phyloP scores from a whole-genome alignment of 2,113 vertebrate species.

The Xenopus borealis region DNA sequence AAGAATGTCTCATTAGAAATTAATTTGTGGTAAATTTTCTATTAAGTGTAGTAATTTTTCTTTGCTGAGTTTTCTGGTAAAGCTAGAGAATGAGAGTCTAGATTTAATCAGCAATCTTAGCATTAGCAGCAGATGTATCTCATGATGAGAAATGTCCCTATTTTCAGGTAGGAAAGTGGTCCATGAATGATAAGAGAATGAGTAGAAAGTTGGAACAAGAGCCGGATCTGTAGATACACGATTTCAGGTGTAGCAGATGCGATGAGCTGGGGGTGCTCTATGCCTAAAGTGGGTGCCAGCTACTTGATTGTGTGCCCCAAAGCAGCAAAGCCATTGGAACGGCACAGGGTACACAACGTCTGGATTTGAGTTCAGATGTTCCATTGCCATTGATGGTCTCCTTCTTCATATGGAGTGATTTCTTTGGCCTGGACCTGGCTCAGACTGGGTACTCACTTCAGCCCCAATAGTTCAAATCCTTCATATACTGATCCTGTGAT shows the following conservation, averaged over 20 bases:
- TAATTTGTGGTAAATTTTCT: too few species aligned
- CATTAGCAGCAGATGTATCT: neutral
- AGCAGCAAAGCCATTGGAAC: slow-evolving; percentile 48
- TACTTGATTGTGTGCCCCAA: slow-evolving; percentile 50
- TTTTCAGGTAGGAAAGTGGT: too few species aligned
- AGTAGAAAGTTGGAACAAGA: slow-evolving; percentile 30
- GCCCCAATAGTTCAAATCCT: slow-evolving; percentile 60
- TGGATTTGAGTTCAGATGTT: slow-evolving; percentile 55
- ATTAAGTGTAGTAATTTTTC: too few species aligned
- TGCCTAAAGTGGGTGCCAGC: neutral
- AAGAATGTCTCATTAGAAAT: too few species aligned
- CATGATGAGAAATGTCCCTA: too few species aligned
- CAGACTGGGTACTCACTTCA: slow-evolving; percentile 66
- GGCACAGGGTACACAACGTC: slow-evolving; percentile 54
- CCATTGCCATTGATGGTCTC: slow-evolving; percentile 53
- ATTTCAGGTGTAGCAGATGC: slow-evolving; percentile 65
- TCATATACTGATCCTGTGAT: neutral
- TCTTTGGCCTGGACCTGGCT: slow-evolving; percentile 63
- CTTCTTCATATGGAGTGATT: slow-evolving; percentile 66
- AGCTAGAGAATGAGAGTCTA: neutral
- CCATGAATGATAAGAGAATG: neutral
- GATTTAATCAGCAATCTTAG: neutral
- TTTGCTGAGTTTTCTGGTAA: too few species aligned
- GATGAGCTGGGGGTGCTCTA: slow-evolving; percentile 48
- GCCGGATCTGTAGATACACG: slow-evolving; percentile 65